phyloP scores from a whole-genome alignment of 2,888 invertebrate species.

The Branchellion lobata region DNA sequence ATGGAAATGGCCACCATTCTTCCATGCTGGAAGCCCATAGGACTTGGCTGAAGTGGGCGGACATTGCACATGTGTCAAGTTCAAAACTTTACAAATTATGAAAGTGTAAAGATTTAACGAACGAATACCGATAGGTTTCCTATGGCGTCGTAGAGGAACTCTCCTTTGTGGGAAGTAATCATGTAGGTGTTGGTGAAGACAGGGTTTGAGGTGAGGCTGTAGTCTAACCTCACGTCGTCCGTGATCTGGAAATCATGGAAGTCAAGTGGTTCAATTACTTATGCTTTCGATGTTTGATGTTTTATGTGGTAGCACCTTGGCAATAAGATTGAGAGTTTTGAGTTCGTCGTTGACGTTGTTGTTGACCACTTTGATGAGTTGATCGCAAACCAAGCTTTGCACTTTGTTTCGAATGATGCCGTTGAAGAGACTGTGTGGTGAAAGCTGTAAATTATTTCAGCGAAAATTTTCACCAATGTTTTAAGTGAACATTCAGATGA shows the following conservation, averaged over 20 bases:
- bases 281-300: too few relatives aligned
- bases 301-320: not conserved
- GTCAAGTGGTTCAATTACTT: too few relatives aligned
- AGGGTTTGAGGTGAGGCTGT: too few relatives aligned
- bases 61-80: too few relatives aligned
- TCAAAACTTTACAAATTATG: too few relatives aligned
- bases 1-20: not conserved
- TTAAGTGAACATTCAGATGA: too few relatives aligned
- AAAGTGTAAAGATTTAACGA: not conserved
- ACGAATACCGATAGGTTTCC: not conserved
- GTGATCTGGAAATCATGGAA: too few relatives aligned
- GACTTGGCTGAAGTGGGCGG: not conserved
- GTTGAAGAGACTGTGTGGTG: not conserved
- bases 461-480: too few relatives aligned
- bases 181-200: too few relatives aligned
- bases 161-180: too few relatives aligned
- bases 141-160: not conserved
- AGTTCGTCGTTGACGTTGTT: conserved; percentile 5
- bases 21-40: not conserved
- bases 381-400: not conserved
- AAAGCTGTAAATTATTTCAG: not conserved
- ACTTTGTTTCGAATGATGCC: not conserved
- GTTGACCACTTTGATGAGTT: not conserved
- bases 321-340: conserved; percentile 2
- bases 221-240: too few relatives aligned